These are phyloP conservation scores for Aquatica leii DNA, from an alignment of 2,888 invertebrate genomes.

Conservation along the genomic window DNA sequence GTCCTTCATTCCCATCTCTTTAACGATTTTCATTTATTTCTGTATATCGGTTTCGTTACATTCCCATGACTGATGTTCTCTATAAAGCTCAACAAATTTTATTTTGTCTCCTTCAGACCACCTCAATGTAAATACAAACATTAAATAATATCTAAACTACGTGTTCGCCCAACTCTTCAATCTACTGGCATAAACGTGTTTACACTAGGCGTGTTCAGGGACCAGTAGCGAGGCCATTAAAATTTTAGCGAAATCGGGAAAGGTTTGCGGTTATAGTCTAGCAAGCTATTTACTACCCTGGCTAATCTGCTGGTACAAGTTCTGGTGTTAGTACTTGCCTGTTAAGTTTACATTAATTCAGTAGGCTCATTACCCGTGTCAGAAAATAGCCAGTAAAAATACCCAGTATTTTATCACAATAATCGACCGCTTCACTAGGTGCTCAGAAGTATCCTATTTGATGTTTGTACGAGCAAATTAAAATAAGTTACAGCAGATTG, in stretches of 20 bases:
- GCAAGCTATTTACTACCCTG: no score
- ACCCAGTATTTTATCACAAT: no score
- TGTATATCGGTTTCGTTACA: no score
- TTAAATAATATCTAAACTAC: slow-evolving; percentile 2
- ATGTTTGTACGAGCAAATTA: no score
- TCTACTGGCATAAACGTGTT: not conserved
- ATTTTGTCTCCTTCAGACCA: not conserved
- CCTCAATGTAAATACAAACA: not conserved
- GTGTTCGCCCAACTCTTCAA: slow-evolving; percentile 1
- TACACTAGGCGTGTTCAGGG: not conserved
- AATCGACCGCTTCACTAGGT: no score
- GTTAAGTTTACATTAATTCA: not conserved
- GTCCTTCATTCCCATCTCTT: slow-evolving; percentile 4
- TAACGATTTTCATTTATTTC: not conserved
- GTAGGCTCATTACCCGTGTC: no score
- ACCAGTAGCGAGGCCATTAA: not conserved
- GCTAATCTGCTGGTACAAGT: no score
- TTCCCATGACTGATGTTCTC: not conserved
- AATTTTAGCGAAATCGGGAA: not conserved
- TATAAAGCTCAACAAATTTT: slow-evolving; percentile 5
- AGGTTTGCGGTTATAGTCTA: no score
- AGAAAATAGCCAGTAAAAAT: no score
- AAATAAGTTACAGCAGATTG: no score
- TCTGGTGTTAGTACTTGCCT: not conserved
- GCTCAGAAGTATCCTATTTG: no score